Base-by-base conservation (phyloP, 2,797 vertebrate genomes). In the Synaphobranchus kaupii region DNA sequence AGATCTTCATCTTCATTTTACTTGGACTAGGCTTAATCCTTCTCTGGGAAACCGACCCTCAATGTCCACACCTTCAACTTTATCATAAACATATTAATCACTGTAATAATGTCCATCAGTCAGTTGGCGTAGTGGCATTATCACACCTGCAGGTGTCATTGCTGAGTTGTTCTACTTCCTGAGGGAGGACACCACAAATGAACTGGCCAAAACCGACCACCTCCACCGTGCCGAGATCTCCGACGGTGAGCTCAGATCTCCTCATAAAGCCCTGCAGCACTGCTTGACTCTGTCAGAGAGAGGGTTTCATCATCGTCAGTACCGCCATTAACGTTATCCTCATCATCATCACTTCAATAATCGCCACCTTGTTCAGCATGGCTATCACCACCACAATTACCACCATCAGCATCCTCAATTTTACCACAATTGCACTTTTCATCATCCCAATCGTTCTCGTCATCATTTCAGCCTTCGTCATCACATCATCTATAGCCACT, bases 171-270 rank as follows among this genome's bases (percentile, higher is more conserved):
- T n/a, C 0, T 2, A 92, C 91, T 88, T 96, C 93, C 0, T 31
- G n/a, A 47, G 91, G 20, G 89, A 85, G 92, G 8, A 96, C 90
- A 71, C 95, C 96, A 88, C 95, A 96, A 88, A 96, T 91, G 89
- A 96, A 96, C 63, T 85, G 89, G 84, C 91, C 87, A 83, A 96
- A 87, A 10, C 90, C 87, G 0, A 91, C 90, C 87, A 96, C 91
- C 17, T 96, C 94, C 56, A 91, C n/a, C 5, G 88, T 90, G 34
- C 80, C 89, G 31, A 96, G 90, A 63, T 84, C 83, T 84, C 73
- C 0, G 0, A 85, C 90, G 5, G 82, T 92, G 86, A 93, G 83
- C 56, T 88, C 89, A 89, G 91, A 89, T 20, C 86, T 63, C 9
- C 28, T 52, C 20, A 89, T 56, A 25, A 93, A 90, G 3, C 76